Percentiles rank a stretch among this genome's conserved stretches.
Evolutionary conservation across 2,888 invertebrate genomes (phyloP).

Genomic region (Ametastegia equiseti): DNA sequence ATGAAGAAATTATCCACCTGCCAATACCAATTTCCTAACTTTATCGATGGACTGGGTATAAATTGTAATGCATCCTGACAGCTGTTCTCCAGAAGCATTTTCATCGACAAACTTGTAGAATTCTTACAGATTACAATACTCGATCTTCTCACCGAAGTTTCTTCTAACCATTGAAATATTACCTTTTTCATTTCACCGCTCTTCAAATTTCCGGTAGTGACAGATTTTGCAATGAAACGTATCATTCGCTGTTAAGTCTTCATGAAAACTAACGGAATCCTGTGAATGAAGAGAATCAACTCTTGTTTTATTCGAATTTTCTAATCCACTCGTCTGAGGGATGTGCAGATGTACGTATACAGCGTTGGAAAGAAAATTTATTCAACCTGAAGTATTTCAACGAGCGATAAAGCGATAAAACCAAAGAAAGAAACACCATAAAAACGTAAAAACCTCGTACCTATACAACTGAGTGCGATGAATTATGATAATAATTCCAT

Average conservation of each 20-base stretch:
- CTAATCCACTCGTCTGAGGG: neutral
- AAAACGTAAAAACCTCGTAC: neutral
- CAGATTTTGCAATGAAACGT: neutral
- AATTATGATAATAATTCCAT: neutral
- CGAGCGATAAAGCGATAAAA: neutral
- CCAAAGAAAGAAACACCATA: neutral
- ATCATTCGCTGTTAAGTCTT: no score
- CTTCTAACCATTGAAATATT: neutral
- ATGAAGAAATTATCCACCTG: conserved; percentile 37
- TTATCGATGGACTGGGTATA: conserved; percentile 42
- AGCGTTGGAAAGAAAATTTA: neutral
- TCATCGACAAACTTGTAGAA: conserved; percentile 4
- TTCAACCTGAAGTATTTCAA: neutral
- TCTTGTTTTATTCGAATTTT: no score
- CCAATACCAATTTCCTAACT: conserved; percentile 38
- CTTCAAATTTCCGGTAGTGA: neutral
- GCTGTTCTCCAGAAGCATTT: conserved; percentile 10
- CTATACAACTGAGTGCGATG: no score
- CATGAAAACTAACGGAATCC: neutral
- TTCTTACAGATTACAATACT: conserved; percentile 8
- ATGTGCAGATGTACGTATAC: no score
- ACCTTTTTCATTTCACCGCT: no score
- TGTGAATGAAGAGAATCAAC: neutral
- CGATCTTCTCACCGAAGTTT: neutral
- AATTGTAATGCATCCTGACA: conserved; percentile 24